Base-by-base conservation (phyloP, 2,888 invertebrate species). In the Biston stratarius region DNA sequence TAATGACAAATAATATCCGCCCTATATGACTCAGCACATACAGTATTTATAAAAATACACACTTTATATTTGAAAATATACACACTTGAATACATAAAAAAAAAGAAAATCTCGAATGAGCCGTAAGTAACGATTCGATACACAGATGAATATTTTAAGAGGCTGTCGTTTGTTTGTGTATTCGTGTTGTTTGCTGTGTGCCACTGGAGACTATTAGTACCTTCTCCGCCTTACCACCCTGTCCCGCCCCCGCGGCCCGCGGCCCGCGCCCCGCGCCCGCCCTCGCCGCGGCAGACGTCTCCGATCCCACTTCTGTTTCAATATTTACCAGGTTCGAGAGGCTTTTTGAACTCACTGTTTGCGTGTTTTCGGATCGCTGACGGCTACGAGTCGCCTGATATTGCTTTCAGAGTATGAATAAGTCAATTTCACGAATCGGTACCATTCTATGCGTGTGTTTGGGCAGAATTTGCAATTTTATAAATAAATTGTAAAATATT, bases 191-290 rank as follows among this genome's bases (percentile, higher is more conserved):
- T 92, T 92, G 89, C 85, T 83, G 83, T 87, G 86, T 83, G 91
- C 90, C 94, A 92, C 95, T 94, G 91, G 94, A 94, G 95, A 89
- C 93, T 92, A 92, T 92, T 93, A 92, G 89, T 86, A 82, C 84
- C 82, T 76, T 79, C 73, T 68, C 72, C 63, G 61, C 61, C 67
- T 61, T 60, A 42, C 63, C 62, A 6, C 60, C 64, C 58, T 64
- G 66, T 75, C 67, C 72, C 24, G 10, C 9, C 33, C 67, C 78
- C 67, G 24, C 24, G 3, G 72, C 67, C 78, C 67, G 24, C 24
- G 3, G 72, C 72, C 67, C 68, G 71, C 67, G 74, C 78, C 76
- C 79, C 80, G 80, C 80, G 80, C 79, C 85, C 74, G 69, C 80
- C 76, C 77, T 76, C 78, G 76, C 78, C 80, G 80, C 80, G 82